phyloP scores from a whole-genome alignment of 2,888 invertebrate species.

The Heteropelma amictum region DNA sequence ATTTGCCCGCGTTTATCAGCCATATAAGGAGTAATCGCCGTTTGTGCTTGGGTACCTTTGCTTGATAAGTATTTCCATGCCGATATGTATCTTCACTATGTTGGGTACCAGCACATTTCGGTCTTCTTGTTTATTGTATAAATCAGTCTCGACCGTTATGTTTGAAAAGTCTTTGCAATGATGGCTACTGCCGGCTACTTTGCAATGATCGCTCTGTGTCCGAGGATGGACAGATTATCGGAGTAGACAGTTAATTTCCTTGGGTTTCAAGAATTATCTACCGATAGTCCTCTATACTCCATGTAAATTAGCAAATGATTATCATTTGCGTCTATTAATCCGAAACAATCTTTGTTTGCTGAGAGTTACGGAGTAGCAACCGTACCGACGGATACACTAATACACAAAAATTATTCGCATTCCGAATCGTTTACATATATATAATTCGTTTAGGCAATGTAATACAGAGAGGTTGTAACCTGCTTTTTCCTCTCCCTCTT shows the following conservation, averaged over 20 bases:
- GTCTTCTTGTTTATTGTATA: slow-evolving; percentile 17
- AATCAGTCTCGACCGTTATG: too few species aligned
- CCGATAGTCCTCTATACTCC: too few species aligned
- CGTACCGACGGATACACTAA: slow-evolving; percentile 7
- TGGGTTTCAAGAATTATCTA: too few species aligned
- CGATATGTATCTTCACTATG: slow-evolving; percentile 16
- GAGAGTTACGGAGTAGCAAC: background rate
- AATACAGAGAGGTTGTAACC: slow-evolving; percentile 9
- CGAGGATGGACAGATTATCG: too few species aligned
- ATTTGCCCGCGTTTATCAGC: slow-evolving; percentile 14
- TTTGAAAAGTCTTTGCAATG: too few species aligned
- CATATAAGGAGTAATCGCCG: slow-evolving; percentile 30
- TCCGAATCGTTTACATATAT: background rate
- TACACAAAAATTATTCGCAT: slow-evolving; percentile 1
- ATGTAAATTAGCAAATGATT: slow-evolving; percentile 20
- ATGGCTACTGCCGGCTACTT: too few species aligned
- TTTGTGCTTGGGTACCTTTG: slow-evolving; percentile 18
- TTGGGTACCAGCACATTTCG: background rate
- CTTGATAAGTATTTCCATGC: slow-evolving; percentile 14
- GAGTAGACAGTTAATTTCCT: too few species aligned
- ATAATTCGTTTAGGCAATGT: slow-evolving; percentile 3
- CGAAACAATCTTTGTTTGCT: background rate
- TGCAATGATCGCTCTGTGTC: too few species aligned
- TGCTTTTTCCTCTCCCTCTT: slow-evolving; percentile 22
- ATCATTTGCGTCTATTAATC: too few species aligned